Evolutionary conservation across 53 echinoderm and acorn worm species (phyloP), one percentile per base, ranked within the genome.

Genomic region (Antedon mediterranea): DNA sequence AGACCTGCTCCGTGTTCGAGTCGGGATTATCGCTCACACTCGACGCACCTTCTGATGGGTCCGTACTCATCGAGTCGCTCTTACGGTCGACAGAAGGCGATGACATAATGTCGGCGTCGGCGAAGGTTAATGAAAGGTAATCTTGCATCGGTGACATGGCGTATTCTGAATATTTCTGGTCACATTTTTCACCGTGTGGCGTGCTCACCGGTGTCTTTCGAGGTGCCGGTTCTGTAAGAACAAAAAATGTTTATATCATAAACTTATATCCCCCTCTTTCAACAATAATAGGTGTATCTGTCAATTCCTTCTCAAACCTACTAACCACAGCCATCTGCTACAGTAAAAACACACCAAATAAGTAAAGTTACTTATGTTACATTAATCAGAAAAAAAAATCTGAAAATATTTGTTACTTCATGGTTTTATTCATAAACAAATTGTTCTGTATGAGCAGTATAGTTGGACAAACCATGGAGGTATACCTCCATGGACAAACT

Each of bases 61-160:
- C 76, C 43, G 28, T 37, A 71, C 4, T 20, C 71, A 32, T 9
- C 0, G 43, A 30, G 28, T 78, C 78, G 29, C 70, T 31, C 9
- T 41, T 72, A 32, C 76, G 32, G 81, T 79, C 44, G 6, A 33
- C 18, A 11, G 78, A 15, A 28, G 83, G 34, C 33, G 77, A 18
- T 26, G 77, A 33, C 3, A 72, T 71, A 5, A 78, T 26, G 4
- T 71, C 43, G 33, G 26, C 32, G 28, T 71, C 33, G 34, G 84
- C 79, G 34, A 90, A 90, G 73, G 94, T 91, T 37, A 93, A 82
- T 34, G 86, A 89, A 86, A 93, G 88, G 84, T 93, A 93, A 76
- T 93, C 94, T 26, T 90, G 90, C 94, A 93, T 93, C 4, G 94
- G 94, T 15, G 94, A 93, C 94, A 93, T 93, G 71, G 94, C 91